Conservation (phyloP, 2,797 vertebrate species). For the Phaenicophaeus curvirostris region DNA sequence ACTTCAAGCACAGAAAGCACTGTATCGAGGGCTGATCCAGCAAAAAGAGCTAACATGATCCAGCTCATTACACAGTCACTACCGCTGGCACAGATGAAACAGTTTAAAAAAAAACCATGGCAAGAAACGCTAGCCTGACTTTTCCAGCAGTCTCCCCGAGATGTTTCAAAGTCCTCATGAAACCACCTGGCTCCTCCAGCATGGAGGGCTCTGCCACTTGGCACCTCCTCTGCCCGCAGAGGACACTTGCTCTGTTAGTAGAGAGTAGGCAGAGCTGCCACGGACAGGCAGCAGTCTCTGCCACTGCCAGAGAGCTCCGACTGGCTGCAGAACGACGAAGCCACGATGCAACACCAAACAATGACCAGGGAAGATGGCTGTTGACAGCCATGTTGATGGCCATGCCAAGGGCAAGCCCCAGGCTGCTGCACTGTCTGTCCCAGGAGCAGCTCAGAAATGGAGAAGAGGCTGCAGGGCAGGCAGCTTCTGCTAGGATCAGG, state of each 20-base stretch:
- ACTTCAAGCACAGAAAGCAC: not conserved
- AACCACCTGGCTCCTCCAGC: not conserved
- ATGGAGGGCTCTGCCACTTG: not conserved
- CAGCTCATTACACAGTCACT: not conserved
- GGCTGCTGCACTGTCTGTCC: not conserved
- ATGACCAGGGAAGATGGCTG: not conserved
- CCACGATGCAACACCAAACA: not conserved
- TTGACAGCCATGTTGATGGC: not conserved
- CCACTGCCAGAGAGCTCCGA: not conserved
- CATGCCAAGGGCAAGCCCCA: not conserved
- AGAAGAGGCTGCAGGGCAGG: not conserved
- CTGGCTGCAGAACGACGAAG: not conserved
- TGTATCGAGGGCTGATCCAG: not conserved
- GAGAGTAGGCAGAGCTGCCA: rapidly evolving
- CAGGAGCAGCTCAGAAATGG: not conserved
- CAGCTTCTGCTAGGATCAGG: not conserved
- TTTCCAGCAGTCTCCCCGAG: not conserved
- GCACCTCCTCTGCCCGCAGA: not conserved
- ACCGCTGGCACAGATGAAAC: not conserved
- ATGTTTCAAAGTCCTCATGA: not conserved
- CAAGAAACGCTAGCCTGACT: not conserved
- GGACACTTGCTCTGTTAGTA: not conserved
- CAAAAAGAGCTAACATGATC: not conserved
- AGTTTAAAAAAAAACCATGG: rapidly evolving
- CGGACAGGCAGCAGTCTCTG: not conserved